Evolutionary conservation across 2,797 vertebrate species (phyloP).

Genomic region (Micrastur ruficollis): DNA sequence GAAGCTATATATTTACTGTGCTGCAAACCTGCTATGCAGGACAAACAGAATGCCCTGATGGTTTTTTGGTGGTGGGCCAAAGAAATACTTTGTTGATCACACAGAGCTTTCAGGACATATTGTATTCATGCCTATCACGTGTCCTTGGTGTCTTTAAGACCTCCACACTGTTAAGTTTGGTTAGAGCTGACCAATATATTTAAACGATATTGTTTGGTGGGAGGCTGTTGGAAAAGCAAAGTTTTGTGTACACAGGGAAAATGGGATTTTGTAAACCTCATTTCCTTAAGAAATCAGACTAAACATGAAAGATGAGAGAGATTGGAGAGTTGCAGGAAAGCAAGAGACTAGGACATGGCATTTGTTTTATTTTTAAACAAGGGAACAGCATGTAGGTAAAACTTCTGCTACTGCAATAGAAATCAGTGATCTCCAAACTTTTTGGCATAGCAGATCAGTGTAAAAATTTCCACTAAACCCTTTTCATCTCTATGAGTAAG

Average conservation of each 20-base stretch:
- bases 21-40: not conserved
- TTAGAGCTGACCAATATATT: not conserved
- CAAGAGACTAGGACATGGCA: not conserved
- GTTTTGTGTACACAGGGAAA: not conserved
- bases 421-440: not conserved
- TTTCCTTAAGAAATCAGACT: not conserved
- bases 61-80: not conserved
- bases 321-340: not conserved
- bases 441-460: not conserved
- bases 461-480: not conserved
- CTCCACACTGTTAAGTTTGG: not conserved
- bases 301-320: not conserved
- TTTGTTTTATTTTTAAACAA: not conserved
- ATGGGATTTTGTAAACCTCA: not conserved
- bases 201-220: not conserved
- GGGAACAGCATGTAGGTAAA: not conserved
- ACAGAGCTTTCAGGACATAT: not conserved
- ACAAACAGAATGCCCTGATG: not conserved
- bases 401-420: not conserved
- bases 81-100: not conserved
- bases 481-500: not conserved
- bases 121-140: not conserved
- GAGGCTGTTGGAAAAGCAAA: not conserved
- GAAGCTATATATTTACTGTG: not conserved
- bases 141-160: not conserved